Evolutionary conservation across 2,113 vertebrate genomes (phyloP).

Genomic region (Tinamus guttatus): DNA sequence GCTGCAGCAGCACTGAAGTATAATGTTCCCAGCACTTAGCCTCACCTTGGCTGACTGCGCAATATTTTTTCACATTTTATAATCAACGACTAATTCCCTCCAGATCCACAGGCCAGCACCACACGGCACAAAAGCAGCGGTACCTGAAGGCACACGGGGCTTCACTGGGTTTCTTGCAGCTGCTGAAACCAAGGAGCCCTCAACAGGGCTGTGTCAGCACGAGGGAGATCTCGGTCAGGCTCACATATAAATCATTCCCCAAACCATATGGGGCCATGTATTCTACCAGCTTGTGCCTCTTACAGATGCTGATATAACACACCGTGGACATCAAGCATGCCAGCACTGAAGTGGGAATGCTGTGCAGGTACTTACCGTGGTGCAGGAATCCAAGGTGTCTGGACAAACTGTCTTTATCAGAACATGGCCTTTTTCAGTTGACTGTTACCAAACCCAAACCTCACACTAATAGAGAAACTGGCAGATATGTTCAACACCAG

Average conservation of each 20-base stretch:
- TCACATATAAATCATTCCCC: neutral
- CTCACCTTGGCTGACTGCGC: conserved; percentile 5
- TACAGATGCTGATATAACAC: neutral
- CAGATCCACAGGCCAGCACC: neutral
- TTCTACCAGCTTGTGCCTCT: neutral
- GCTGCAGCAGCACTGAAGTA: neutral
- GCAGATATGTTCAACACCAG: neutral
- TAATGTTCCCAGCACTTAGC: neutral
- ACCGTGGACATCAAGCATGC: neutral
- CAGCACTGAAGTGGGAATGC: fast-evolving
- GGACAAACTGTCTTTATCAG: neutral
- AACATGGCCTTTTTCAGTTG: neutral
- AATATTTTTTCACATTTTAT: neutral
- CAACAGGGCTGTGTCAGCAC: neutral
- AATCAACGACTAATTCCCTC: neutral
- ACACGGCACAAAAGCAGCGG: neutral
- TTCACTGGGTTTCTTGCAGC: neutral
- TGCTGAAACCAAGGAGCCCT: neutral
- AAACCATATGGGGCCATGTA: fast-evolving
- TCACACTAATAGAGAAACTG: neutral
- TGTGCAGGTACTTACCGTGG: neutral
- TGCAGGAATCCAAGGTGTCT: neutral
- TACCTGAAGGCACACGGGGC: neutral
- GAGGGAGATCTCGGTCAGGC: neutral
- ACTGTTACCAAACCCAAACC: neutral